These are phyloP conservation scores for Ophioninae sp. DNA, from an alignment of 2,888 invertebrate species.

Conservation along the genomic window DNA sequence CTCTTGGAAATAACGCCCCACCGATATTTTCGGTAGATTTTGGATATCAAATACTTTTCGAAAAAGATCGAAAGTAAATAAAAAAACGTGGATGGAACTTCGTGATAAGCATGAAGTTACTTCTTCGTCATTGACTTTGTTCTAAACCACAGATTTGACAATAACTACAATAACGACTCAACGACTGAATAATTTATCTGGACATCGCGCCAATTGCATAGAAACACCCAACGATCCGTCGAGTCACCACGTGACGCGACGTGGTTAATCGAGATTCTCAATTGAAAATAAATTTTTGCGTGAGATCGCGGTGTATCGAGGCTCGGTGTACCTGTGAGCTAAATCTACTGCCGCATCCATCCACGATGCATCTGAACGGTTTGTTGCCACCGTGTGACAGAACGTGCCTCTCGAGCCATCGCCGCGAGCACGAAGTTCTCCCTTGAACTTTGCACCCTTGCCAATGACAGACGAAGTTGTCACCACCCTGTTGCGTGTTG, in stretches of 20 bases:
- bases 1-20: not conserved
- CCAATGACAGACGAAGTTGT: conserved; percentile 96
- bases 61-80: not conserved
- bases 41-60: not conserved
- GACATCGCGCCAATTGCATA: not conserved
- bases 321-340: conserved; percentile 89
- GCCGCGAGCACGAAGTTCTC: conserved; percentile 93
- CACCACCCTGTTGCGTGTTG: conserved; percentile 90
- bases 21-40: not conserved
- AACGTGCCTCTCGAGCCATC: conserved; percentile 97
- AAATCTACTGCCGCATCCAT: conserved; percentile 94
- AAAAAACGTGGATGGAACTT: not conserved
- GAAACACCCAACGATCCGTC: conserved; percentile 2
- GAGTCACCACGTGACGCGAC: too few species aligned
- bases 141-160: not conserved
- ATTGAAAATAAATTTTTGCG: not conserved
- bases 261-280: not conserved
- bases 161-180: not conserved
- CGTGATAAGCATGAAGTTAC: not conserved
- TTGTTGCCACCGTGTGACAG: conserved; percentile 94
- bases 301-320: conserved; percentile 16
- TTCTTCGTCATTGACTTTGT: not conserved
- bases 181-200: not conserved
- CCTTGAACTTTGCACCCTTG: conserved; percentile 96
- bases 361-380: conserved; percentile 97